Conservation (phyloP, 2,888 invertebrate genomes). For the Phrixothrix hirtus region DNA sequence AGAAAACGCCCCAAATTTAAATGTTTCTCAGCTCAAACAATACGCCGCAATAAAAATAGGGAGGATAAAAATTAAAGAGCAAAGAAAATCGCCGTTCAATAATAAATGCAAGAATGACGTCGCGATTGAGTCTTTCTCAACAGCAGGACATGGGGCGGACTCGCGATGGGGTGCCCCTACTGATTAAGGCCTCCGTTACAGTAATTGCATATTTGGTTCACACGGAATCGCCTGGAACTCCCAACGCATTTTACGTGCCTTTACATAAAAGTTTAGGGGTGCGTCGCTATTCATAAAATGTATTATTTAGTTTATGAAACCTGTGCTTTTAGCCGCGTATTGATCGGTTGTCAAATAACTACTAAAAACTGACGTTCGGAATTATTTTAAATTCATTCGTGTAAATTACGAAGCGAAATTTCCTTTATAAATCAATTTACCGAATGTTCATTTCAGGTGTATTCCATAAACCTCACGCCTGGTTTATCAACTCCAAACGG, state of each 20-base stretch:
- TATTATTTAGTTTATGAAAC: conserved; percentile 36
- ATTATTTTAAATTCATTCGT: no score
- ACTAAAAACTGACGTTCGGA: no score
- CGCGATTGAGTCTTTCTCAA: conserved; percentile 45
- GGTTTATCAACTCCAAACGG: conserved; percentile 56
- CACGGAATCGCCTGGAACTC: conserved; percentile 46
- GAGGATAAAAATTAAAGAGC: conserved; percentile 44
- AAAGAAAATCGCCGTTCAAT: conserved; percentile 32
- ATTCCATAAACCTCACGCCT: conserved; percentile 46
- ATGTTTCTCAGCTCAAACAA: conserved; percentile 49
- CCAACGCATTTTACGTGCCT: conserved; percentile 43
- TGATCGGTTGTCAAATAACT: conserved; percentile 11
- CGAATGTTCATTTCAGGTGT: conserved; percentile 42
- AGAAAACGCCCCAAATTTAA: conserved; percentile 47
- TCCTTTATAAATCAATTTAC: conserved; percentile 27
- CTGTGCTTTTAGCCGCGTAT: conserved; percentile 34
- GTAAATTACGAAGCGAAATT: conserved; percentile 13
- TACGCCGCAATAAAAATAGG: conserved; percentile 42
- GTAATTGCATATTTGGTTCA: conserved; percentile 54
- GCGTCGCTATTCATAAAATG: conserved; percentile 41
- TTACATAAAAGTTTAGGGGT: conserved; percentile 47
- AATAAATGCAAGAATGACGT: conserved; percentile 33
- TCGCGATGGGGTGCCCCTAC: conserved; percentile 41
- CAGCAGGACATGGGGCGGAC: conserved; percentile 45
- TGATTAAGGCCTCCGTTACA: conserved; percentile 54